Percentiles rank a stretch among this genome's conserved stretches.
phyloP scores from a whole-genome alignment of 2,888 invertebrate species.

The Parelbella ahira region DNA sequence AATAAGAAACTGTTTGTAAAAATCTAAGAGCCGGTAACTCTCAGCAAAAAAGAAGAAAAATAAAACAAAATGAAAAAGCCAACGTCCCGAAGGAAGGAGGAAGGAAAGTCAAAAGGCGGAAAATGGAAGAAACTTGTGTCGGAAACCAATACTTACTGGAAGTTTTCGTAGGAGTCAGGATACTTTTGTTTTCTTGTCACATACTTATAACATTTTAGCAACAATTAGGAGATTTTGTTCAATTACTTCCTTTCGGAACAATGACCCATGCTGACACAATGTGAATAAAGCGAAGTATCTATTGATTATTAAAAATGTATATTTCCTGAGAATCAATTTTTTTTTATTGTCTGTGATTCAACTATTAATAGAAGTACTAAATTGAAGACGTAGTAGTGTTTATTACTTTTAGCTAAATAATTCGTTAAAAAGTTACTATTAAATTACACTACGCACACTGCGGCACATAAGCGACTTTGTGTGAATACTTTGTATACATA shows the following conservation, averaged over 20 bases:
- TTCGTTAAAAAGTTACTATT: no score
- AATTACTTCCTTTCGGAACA: no score
- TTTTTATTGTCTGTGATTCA: no score
- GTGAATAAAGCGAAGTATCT: no score
- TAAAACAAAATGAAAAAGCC: conserved; percentile 24
- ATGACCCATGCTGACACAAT: no score
- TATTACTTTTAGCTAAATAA: no score
- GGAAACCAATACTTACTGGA: conserved; percentile 23
- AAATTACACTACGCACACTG: no score
- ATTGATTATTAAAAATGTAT: no score
- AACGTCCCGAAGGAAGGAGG: conserved; percentile 17
- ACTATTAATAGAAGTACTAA: background rate
- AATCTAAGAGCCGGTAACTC: conserved; percentile 1
- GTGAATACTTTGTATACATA: no score
- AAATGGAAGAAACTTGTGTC: conserved; percentile 24
- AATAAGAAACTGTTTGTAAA: background rate
- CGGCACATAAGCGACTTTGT: no score
- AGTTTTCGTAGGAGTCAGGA: conserved; percentile 14
- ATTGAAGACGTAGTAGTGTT: no score
- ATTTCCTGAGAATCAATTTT: no score
- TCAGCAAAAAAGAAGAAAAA: conserved; percentile 12
- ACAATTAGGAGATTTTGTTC: background rate
- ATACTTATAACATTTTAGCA: conserved; percentile 1
- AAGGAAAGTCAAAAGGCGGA: conserved; percentile 25
- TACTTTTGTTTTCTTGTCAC: conserved; percentile 13